Evolutionary conservation across 2,113 vertebrate species (phyloP).

Genomic region (Callopanchax toddi): DNA sequence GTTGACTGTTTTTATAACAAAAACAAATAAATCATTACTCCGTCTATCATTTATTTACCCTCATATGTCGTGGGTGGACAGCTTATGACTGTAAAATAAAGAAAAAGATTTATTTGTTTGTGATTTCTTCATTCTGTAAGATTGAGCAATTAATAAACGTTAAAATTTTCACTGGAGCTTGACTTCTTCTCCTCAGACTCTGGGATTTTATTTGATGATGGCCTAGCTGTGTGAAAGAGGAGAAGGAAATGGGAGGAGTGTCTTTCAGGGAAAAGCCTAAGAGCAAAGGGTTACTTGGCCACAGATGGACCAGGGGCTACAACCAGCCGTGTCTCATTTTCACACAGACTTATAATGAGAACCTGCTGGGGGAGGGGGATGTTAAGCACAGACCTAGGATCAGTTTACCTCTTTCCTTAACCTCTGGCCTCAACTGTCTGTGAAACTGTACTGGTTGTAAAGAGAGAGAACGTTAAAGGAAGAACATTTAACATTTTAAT

Average conservation of each 20-base stretch:
- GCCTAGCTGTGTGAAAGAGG: slow-evolving; percentile 35
- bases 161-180: neutral
- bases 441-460: slow-evolving; percentile 36
- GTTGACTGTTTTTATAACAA: slow-evolving; percentile 12
- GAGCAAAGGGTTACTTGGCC: slow-evolving; percentile 34
- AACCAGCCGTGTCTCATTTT: slow-evolving; percentile 82
- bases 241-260: slow-evolving; percentile 19
- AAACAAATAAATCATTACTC: neutral
- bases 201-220: slow-evolving; percentile 58
- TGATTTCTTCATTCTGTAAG: too few species aligned
- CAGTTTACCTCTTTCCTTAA: slow-evolving; percentile 52
- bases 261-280: slow-evolving; percentile 7
- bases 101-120: too few species aligned
- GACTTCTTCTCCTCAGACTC: slow-evolving; percentile 27
- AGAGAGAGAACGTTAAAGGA: slow-evolving; percentile 17
- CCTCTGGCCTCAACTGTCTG: slow-evolving; percentile 48
- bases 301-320: slow-evolving; percentile 54
- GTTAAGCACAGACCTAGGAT: slow-evolving; percentile 53
- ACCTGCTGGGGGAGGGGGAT: slow-evolving; percentile 69
- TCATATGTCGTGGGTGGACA: neutral
- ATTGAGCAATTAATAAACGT: too few species aligned
- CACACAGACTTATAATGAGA: slow-evolving; percentile 80
- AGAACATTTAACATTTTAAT: too few species aligned
- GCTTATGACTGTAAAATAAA: too few species aligned
- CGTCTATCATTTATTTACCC: slow-evolving; percentile 11